Percentiles rank a stretch among this genome's conserved stretches.
Evolutionary conservation across 2,113 vertebrate species (phyloP).

Genomic region (Herpetotheres cachinnans): DNA sequence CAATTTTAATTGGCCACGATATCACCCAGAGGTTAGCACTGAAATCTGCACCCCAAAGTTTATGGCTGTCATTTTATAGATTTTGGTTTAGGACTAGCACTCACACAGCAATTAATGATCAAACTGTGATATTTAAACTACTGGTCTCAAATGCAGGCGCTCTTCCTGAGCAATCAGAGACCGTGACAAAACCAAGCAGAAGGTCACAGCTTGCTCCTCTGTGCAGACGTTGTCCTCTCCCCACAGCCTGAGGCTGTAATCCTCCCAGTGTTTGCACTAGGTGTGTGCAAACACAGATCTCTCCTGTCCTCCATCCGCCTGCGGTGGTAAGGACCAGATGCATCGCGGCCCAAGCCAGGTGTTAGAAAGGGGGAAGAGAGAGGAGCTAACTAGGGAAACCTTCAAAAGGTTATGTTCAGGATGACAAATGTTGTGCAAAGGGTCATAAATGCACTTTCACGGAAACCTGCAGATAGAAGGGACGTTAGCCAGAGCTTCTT

Average conservation of each 20-base stretch:
- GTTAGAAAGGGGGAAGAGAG: not conserved
- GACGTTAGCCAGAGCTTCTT: not conserved
- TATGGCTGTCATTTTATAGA: conserved; percentile 25
- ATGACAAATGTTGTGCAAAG: conserved; percentile 13
- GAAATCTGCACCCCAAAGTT: conserved; percentile 1
- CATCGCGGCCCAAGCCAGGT: not conserved
- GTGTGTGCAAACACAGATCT: not conserved
- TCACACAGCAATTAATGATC: not conserved
- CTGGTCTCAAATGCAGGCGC: not conserved
- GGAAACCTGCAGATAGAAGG: not conserved
- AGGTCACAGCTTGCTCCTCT: not conserved
- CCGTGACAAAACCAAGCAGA: not conserved
- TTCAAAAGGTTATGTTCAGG: conserved; percentile 16
- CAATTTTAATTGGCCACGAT: not conserved
- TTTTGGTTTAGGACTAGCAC: not conserved
- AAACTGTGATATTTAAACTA: conserved; percentile 31
- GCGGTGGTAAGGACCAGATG: not conserved
- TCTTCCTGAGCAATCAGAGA: not conserved
- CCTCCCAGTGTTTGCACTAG: not conserved
- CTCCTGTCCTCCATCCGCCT: not conserved
- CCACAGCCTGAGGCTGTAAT: not conserved
- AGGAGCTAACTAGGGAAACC: not conserved
- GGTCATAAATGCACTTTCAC: conserved; percentile 3
- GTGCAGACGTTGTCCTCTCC: not conserved
- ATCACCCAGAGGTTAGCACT: not conserved